Base-by-base conservation (phyloP, 2,888 invertebrate genomes). In the Sphecodes monilicornis region DNA sequence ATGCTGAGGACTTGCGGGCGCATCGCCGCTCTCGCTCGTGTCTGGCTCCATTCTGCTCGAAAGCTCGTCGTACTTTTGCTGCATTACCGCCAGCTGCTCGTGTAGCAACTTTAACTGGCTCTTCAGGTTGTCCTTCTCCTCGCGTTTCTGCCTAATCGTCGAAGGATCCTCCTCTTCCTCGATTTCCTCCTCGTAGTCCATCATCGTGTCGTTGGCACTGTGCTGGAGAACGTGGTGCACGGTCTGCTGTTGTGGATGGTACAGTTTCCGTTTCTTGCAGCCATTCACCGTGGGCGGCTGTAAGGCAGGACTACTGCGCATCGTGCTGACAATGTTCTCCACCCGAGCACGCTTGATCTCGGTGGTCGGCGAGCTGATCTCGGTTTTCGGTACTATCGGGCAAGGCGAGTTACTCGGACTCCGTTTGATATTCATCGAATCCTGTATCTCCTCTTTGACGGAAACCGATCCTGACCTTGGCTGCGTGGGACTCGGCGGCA, bases 181-280 rank as follows among this genome's bases (percentile, higher is more conserved):
- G 89, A 97, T 97, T 83, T 97, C 97, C 90, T 97, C 97, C 90
- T 97, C 97, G 83, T 96, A 96, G 80, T 96, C 96, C 74, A 96
- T 95, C 95, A 97, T 96, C 84, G 95, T 94, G 91, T 95, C 95
- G 90, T 95, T 96, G 87, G 96, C 94, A 81, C 95, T 95, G 36
- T 96, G 95, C 77, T 97, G 97, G 76, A 96, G 95, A 82, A 96
- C 96, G 77, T 96, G 94, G 70, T 96, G 96, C 3, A 95, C 96
- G 93, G 97, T 97, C 95, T 98, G 98, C 93, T 99, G 99, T 95
- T 98, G 98, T 18, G 99, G 99, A 93, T 98, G 98, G 94, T 99
- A 99, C 46, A 99, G 96, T 95, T 99, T 99, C 72, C 99, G 96
- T 95, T 99, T 99, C 95, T 98, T 98, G 95, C 98, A 98, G 73